Percentiles rank a stretch among this genome's conserved stretches.
Evolutionary conservation across 2,797 vertebrate genomes (phyloP).

Genomic region (Mormyrops attenuatus): DNA sequence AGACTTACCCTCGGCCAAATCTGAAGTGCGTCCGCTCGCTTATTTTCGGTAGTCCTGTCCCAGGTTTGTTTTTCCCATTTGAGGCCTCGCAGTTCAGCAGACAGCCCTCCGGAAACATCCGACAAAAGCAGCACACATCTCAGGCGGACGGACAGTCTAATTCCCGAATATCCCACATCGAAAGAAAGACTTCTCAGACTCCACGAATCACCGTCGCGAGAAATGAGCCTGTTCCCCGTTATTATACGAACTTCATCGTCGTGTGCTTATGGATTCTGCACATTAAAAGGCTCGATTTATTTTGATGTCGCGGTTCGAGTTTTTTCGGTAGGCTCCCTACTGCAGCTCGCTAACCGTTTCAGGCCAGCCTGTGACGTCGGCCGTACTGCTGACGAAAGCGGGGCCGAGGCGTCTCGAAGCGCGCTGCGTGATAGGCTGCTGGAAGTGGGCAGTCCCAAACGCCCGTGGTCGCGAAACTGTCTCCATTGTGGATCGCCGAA

Average conservation of each 20-base stretch:
- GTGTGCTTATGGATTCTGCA: neutral
- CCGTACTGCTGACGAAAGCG: conserved; percentile 48
- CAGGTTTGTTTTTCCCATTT: conserved; percentile 72
- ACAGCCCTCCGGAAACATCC: conserved; percentile 60
- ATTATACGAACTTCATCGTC: conserved; percentile 1
- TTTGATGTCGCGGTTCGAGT: conserved; percentile 45
- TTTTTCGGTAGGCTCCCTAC: conserved; percentile 56
- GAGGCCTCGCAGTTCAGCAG: conserved; percentile 57
- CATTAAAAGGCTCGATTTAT: conserved; percentile 27
- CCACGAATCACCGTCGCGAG: conserved; percentile 43
- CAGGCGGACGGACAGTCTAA: conserved; percentile 41
- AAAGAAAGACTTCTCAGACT: conserved; percentile 53
- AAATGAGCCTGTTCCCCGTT: conserved; percentile 43
- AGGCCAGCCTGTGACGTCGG: conserved; percentile 67
- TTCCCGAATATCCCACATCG: conserved; percentile 31
- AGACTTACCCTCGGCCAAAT: conserved; percentile 57
- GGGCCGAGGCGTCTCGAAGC: conserved; percentile 51
- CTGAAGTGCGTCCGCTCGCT: conserved; percentile 47
- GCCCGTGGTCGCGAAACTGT: conserved; percentile 36
- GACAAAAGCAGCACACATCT: conserved; percentile 61
- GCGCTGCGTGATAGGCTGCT: conserved; percentile 49
- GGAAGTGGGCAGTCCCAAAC: conserved; percentile 47
- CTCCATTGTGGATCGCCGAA: conserved; percentile 62
- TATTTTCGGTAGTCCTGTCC: conserved; percentile 56
- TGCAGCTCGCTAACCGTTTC: conserved; percentile 58